These are phyloP conservation scores for Rhopalosiphum padi DNA, from an alignment of 1,140 invertebrate genomes.

Conservation along the genomic window DNA sequence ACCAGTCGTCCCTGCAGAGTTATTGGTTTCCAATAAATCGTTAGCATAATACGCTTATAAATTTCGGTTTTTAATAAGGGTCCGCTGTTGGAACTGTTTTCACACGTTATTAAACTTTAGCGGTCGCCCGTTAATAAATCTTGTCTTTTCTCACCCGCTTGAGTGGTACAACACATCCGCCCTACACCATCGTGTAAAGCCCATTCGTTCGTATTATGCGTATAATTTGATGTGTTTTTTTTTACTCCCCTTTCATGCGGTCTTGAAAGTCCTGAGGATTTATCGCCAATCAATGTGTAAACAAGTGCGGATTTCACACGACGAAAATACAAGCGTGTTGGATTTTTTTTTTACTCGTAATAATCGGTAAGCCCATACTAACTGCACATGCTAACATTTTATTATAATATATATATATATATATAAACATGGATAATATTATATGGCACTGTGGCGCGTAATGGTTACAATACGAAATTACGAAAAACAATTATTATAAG, in stretches of 20 bases:
- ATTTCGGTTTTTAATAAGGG: constrained; percentile 57
- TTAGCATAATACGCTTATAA: constrained; percentile 56
- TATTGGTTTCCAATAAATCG: constrained; percentile 56
- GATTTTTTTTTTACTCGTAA: not conserved
- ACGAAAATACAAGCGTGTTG: not conserved
- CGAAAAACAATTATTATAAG: not conserved
- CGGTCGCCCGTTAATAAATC: constrained; percentile 48
- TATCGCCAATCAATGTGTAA: constrained; percentile 47
- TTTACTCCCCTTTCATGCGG: not conserved
- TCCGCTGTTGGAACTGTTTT: constrained; percentile 24
- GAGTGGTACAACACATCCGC: not conserved
- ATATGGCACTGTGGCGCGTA: not conserved
- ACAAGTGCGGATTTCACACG: constrained; percentile 30
- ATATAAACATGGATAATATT: not conserved
- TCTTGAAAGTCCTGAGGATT: constrained; percentile 29
- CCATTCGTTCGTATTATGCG: constrained; percentile 23
- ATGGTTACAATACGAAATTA: not conserved
- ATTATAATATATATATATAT: not conserved
- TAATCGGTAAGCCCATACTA: not conserved
- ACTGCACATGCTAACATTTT: constrained; percentile 25
- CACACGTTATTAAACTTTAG: constrained; percentile 56
- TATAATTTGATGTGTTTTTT: constrained; percentile 12
- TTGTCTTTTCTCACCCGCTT: constrained; percentile 12
- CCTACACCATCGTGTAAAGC: not conserved
- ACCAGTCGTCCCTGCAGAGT: not conserved